A percentile compares a stretch with the other conserved stretches of the same genome.
phyloP scores from a whole-genome alignment of 2,888 invertebrate species.

The Arrhopalites spinosus region DNA sequence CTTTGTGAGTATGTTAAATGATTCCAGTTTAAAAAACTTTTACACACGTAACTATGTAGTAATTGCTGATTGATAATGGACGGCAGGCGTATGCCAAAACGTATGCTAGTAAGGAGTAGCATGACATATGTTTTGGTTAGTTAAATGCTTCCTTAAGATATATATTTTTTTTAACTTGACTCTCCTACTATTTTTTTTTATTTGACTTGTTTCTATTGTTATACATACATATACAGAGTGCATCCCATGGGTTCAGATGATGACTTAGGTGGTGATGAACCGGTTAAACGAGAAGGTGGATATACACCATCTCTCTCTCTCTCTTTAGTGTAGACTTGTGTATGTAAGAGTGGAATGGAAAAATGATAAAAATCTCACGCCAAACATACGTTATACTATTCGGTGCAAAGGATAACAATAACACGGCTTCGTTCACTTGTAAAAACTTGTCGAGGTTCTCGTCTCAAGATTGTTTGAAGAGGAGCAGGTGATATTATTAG shows the following conservation, averaged over 20 bases:
- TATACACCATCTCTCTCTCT: background rate
- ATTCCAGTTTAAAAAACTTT: constrained; percentile 24
- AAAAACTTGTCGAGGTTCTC: constrained; percentile 26
- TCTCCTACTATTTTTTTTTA: background rate
- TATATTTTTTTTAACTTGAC: constrained; percentile 2
- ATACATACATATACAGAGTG: background rate
- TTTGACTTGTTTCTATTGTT: background rate
- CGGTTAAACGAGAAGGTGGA: constrained; percentile 31
- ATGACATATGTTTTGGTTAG: constrained; percentile 31
- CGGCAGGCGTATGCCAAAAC: constrained; percentile 35
- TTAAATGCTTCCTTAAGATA: constrained; percentile 35
- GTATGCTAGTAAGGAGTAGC: constrained; percentile 27
- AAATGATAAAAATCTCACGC: constrained; percentile 34
- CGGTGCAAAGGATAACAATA: constrained; percentile 27
- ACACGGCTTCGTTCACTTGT: constrained; percentile 23
- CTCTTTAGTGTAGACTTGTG: background rate
- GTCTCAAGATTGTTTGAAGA: constrained; percentile 15
- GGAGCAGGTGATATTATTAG: constrained; percentile 34
- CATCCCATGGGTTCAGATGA: background rate
- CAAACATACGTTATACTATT: constrained; percentile 31
- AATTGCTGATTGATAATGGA: constrained; percentile 36
- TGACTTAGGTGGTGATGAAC: constrained; percentile 22
- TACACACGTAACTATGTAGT: constrained; percentile 20
- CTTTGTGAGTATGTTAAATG: constrained; percentile 4
- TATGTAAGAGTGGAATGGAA: background rate